Evolutionary conservation across 2,113 vertebrate genomes (phyloP).

Genomic region (Bubo blakistoni): DNA sequence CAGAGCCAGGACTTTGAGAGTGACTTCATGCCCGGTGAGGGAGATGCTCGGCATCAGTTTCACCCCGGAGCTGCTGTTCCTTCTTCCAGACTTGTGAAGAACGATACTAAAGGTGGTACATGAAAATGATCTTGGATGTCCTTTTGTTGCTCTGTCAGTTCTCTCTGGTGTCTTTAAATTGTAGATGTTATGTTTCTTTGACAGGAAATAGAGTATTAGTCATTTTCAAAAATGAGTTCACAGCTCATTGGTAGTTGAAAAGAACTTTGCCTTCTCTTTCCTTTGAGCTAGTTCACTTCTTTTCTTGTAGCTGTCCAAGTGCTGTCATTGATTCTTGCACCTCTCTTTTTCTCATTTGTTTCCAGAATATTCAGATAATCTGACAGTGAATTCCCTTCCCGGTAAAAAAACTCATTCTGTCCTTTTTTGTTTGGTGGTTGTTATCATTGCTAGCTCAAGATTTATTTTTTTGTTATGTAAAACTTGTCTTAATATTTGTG

Average conservation of each 20-base stretch:
- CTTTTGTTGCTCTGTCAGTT: background rate
- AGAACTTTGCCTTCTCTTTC: background rate
- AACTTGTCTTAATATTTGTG: background rate
- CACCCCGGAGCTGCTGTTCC: background rate
- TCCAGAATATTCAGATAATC: background rate
- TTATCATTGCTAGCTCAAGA: background rate
- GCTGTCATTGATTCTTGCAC: background rate
- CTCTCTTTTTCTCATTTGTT: background rate
- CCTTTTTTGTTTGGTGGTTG: background rate
- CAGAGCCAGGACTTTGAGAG: conserved; percentile 86
- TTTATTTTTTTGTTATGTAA: background rate
- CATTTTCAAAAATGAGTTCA: background rate
- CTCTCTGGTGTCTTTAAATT: background rate
- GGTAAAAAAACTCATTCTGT: background rate
- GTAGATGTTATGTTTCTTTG: background rate
- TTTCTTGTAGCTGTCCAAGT: background rate
- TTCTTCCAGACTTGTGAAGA: background rate
- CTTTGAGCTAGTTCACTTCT: background rate
- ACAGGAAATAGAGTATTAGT: background rate
- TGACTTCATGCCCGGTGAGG: conserved; percentile 3
- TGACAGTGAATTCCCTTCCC: background rate
- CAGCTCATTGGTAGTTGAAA: background rate
- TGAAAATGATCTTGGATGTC: background rate
- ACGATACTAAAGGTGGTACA: conserved; percentile 18
- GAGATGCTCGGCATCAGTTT: background rate